These are phyloP conservation scores for Ctenoplectra terminalis DNA, from an alignment of 1,140 invertebrate genomes.

Conservation along the genomic window DNA sequence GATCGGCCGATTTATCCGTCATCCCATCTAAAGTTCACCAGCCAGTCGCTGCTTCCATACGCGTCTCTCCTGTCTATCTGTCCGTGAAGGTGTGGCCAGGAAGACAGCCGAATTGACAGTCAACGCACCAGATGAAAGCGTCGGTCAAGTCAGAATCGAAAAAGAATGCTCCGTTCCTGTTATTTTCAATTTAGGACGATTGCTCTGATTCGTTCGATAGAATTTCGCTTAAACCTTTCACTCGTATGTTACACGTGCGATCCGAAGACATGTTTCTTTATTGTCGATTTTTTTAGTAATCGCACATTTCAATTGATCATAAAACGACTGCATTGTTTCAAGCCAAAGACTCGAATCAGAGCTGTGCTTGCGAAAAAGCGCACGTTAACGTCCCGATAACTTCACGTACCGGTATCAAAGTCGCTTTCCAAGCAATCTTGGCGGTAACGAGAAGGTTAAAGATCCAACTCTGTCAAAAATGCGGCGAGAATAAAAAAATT, in stretches of 20 bases:
- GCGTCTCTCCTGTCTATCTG: slow-evolving; percentile 13
- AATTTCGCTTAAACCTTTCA: not conserved
- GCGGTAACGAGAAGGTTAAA: slow-evolving; percentile 3
- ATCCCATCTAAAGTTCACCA: slow-evolving; percentile 61
- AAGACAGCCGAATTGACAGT: slow-evolving; percentile 53
- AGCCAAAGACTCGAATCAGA: no score
- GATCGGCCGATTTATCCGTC: slow-evolving; percentile 65
- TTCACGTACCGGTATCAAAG: not conserved
- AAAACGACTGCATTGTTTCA: no score
- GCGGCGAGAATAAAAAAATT: not conserved
- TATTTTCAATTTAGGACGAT: no score
- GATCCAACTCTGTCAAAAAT: not conserved
- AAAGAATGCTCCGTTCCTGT: not conserved
- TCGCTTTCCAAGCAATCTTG: not conserved
- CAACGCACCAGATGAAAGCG: slow-evolving; percentile 8
- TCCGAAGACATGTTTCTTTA: no score
- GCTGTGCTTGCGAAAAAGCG: not conserved
- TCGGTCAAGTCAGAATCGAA: not conserved
- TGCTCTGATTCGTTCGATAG: not conserved
- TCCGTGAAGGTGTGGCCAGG: slow-evolving; percentile 58
- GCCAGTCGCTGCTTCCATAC: slow-evolving; percentile 34
- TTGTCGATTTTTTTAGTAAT: no score
- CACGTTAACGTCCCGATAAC: not conserved
- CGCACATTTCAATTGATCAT: no score
- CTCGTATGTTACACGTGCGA: no score